These are phyloP conservation scores for Drosophila sturtevanti DNA, from an alignment of 1,140 invertebrate species.

Conservation along the genomic window DNA sequence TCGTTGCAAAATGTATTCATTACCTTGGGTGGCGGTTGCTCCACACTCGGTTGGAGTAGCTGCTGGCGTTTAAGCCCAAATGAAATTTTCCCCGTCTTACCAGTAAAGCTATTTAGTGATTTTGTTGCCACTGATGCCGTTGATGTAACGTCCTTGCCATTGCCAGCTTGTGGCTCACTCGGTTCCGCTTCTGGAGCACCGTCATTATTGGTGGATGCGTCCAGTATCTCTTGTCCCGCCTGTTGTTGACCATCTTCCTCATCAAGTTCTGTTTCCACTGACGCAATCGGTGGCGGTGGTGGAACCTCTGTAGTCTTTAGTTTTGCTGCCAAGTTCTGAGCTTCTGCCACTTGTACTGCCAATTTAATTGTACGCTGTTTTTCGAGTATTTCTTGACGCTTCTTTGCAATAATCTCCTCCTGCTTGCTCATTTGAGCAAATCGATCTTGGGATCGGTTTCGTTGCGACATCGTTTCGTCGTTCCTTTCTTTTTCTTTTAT, in stretches of 20 bases:
- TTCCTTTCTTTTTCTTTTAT: slow-evolving; percentile 2
- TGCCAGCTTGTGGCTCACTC: background rate
- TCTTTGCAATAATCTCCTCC: slow-evolving; percentile 89
- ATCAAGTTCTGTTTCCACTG: background rate
- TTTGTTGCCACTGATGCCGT: slow-evolving; percentile 33
- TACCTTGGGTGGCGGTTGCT: slow-evolving; percentile 70
- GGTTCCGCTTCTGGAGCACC: slow-evolving; percentile 4
- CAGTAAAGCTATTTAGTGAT: slow-evolving; percentile 62
- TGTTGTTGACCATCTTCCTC: slow-evolving; percentile 42
- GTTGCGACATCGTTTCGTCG: slow-evolving; percentile 64
- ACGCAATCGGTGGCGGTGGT: background rate
- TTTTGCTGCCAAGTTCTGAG: slow-evolving; percentile 70
- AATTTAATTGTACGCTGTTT: slow-evolving; percentile 85
- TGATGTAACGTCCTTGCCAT: slow-evolving; percentile 31
- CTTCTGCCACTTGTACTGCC: slow-evolving; percentile 82
- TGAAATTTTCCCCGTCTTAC: slow-evolving; percentile 76
- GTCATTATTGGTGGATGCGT: background rate
- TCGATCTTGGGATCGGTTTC: slow-evolving; percentile 77
- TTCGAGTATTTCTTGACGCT: slow-evolving; percentile 88
- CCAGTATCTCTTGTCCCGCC: background rate
- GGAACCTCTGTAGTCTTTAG: slow-evolving; percentile 58
- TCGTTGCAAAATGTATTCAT: slow-evolving; percentile 89
- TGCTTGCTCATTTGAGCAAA: slow-evolving; percentile 86
- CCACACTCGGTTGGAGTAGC: slow-evolving; percentile 61
- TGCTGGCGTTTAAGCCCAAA: slow-evolving; percentile 67